A percentile compares a stretch with the other conserved stretches of the same genome.
These are phyloP conservation scores for Rhinichthys klamathensis DNA, from an alignment of 2,113 vertebrate genomes.

Conservation along the genomic window DNA sequence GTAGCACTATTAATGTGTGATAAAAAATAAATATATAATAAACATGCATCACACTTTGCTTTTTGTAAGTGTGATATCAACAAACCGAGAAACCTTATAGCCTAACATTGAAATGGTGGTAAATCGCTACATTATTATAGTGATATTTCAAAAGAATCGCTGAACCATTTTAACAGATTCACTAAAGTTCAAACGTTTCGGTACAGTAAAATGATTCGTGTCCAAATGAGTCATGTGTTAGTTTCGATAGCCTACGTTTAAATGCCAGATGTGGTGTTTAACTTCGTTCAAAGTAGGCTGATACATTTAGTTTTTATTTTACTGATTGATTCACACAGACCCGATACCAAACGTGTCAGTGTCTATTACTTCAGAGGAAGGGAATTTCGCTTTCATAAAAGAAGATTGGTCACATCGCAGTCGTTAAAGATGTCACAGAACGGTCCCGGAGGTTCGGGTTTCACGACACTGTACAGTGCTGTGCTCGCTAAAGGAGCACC, in stretches of 20 bases:
- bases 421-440: slow-evolving; percentile 11
- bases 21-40: not conserved
- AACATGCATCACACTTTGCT: not conserved
- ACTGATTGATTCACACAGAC: not conserved
- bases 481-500: not conserved
- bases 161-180: not conserved
- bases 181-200: not conserved
- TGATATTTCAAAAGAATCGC: not conserved
- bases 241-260: slow-evolving; percentile 1
- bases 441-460: not conserved
- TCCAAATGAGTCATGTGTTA: not conserved
- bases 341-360: not conserved
- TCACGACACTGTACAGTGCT: not conserved
- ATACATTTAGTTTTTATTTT: not conserved
- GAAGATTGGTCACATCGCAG: not conserved
- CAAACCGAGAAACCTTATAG: not conserved
- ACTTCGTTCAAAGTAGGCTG: not conserved
- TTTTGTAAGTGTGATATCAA: not conserved
- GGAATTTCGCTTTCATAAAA: not conserved
- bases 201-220: not conserved
- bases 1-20: not conserved
- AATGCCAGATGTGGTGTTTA: not conserved
- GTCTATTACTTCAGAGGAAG: not conserved
- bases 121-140: not conserved
- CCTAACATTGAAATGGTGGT: not conserved